Evolutionary conservation across 53 echinoderm and acorn worm species (phyloP).

Genomic region (Arbacia lixula): DNA sequence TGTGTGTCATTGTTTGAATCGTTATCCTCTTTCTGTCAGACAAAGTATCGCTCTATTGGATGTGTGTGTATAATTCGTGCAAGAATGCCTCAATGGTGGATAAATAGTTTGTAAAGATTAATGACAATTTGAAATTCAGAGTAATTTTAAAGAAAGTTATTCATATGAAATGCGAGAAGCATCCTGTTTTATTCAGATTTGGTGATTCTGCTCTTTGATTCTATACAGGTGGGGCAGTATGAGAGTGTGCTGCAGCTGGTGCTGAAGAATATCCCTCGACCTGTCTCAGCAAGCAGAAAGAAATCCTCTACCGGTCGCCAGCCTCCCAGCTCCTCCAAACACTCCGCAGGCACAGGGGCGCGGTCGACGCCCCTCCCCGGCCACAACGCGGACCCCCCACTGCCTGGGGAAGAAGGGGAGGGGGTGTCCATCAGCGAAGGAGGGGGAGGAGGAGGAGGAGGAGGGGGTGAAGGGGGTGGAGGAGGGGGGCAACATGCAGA

Average conservation of each 20-base stretch:
- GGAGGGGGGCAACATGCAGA: slow-evolving; percentile 20
- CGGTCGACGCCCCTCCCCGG: slow-evolving; percentile 11
- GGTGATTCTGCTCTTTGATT: too few relatives aligned
- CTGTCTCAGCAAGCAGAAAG: neutral
- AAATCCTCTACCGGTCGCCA: neutral
- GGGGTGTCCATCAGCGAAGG: neutral
- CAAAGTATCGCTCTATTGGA: too few relatives aligned
- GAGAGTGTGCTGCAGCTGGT: slow-evolving; percentile 68
- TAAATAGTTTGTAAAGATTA: too few relatives aligned
- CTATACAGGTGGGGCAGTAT: slow-evolving; percentile 64
- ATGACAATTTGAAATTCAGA: too few relatives aligned
- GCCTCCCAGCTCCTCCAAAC: neutral
- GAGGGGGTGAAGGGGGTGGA: slow-evolving; percentile 22
- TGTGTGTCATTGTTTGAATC: too few relatives aligned
- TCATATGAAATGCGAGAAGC: too few relatives aligned
- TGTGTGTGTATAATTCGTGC: too few relatives aligned
- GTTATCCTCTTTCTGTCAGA: too few relatives aligned
- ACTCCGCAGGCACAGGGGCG: slow-evolving; percentile 12
- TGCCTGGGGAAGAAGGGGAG: neutral
- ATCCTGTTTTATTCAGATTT: too few relatives aligned
- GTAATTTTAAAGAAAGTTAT: too few relatives aligned
- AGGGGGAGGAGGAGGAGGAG: slow-evolving; percentile 19
- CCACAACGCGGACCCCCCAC: slow-evolving; percentile 29
- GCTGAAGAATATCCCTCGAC: slow-evolving; percentile 63
- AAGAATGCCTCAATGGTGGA: too few relatives aligned